Conservation (phyloP, 1,140 invertebrate genomes). For the Dermatophagoides farinae region DNA sequence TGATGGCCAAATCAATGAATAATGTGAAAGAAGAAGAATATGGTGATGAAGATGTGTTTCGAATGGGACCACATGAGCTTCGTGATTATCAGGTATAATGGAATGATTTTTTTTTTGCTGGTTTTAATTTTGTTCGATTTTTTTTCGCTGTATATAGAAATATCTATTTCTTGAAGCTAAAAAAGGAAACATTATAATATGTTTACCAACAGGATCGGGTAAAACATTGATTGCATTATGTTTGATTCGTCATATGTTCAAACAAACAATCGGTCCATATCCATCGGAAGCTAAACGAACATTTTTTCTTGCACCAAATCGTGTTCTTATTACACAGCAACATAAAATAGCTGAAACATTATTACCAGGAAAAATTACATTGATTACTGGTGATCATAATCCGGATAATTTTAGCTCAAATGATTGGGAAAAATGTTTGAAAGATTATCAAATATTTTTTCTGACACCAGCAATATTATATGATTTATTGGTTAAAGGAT, state of each 20-base stretch:
- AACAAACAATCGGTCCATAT: constrained; percentile 21
- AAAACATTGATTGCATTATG: constrained; percentile 80
- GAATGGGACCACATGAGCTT: not conserved
- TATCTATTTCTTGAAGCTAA: constrained; percentile 53
- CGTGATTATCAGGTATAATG: not conserved
- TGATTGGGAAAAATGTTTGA: not conserved
- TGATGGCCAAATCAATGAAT: no score
- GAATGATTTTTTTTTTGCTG: not conserved
- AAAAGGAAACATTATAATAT: constrained; percentile 57
- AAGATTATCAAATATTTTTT: not conserved
- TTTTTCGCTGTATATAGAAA: constrained; percentile 29
- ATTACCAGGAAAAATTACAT: constrained; percentile 33
- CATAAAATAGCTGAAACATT: constrained; percentile 36
- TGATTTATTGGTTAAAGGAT: constrained; percentile 42
- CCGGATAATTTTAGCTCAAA: constrained; percentile 12
- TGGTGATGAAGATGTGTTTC: no score
- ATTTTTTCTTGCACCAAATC: constrained; percentile 29
- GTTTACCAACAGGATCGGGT: constrained; percentile 67
- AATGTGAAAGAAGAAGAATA: no score
- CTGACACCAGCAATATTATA: not conserved
- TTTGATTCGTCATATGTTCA: constrained; percentile 42
- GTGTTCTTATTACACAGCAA: constrained; percentile 60
- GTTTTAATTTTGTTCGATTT: not conserved
- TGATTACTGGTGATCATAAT: constrained; percentile 36
- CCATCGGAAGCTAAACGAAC: constrained; percentile 24